phyloP scores from a whole-genome alignment of 2,797 vertebrate species.

The Tauraco hartlaubi region DNA sequence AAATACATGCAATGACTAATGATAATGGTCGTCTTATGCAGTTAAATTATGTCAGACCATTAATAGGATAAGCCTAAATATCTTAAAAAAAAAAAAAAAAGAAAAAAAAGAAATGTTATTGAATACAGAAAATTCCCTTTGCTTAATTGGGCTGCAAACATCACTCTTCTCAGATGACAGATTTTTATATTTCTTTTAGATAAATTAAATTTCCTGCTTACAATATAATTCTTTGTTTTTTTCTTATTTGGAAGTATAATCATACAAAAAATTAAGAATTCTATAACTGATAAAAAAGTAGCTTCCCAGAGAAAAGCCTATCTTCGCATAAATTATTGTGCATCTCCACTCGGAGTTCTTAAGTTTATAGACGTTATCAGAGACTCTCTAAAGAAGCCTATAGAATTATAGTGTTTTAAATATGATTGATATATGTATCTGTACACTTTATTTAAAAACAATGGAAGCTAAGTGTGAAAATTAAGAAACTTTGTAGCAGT shows the following conservation, averaged over 20 bases:
- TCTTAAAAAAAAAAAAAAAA: not conserved
- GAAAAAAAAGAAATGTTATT: not conserved
- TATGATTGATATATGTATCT: not conserved
- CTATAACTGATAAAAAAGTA: not conserved
- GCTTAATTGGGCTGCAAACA: not conserved
- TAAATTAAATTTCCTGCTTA: not conserved
- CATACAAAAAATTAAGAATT: not conserved
- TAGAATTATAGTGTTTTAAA: not conserved
- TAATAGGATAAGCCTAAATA: not conserved
- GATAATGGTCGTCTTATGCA: not conserved
- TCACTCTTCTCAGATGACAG: not conserved
- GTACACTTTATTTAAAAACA: not conserved
- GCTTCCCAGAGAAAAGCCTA: accelerated
- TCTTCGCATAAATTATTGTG: not conserved
- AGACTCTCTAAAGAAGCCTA: not conserved
- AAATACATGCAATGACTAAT: not conserved
- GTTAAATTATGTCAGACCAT: not conserved
- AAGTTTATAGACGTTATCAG: not conserved
- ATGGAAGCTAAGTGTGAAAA: not conserved
- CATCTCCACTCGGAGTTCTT: not conserved
- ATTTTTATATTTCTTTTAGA: not conserved
- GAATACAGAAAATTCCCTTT: not conserved
- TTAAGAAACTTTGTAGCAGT: not conserved
- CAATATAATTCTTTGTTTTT: not conserved
- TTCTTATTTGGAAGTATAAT: not conserved